phyloP scores from a whole-genome alignment of 2,888 invertebrate genomes.

The Xestia ashworthii region DNA sequence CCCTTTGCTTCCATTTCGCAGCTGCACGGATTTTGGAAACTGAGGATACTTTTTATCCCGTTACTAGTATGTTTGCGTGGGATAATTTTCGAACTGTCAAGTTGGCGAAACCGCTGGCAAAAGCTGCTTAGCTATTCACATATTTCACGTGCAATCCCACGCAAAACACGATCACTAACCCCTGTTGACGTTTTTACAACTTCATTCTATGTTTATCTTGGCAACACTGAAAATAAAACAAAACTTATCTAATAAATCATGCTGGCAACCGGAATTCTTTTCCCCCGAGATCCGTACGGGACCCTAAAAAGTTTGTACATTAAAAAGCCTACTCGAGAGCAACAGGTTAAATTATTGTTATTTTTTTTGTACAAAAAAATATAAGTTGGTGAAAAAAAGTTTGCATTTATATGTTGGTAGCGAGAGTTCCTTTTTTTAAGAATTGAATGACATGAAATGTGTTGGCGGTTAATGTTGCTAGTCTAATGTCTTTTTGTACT shows the following conservation, averaged over 20 bases:
- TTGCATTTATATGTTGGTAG: conserved; percentile 35
- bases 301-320: conserved; percentile 60
- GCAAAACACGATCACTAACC: conserved; percentile 32
- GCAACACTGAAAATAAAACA: conserved; percentile 56
- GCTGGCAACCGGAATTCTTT: conserved; percentile 11
- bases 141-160: conserved; percentile 12
- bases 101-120: background rate
- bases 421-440: conserved; percentile 28
- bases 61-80: background rate
- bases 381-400: conserved; percentile 27
- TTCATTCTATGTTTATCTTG: conserved; percentile 44
- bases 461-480: conserved; percentile 33
- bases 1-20: background rate
- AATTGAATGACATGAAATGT: conserved; percentile 27
- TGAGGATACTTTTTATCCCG: background rate
- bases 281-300: conserved; percentile 51
- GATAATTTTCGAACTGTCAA: background rate
- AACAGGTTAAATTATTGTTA: conserved; percentile 63
- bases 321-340: conserved; percentile 59
- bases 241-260: conserved; percentile 60
- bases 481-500: conserved; percentile 29
- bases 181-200: conserved; percentile 53
- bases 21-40: background rate
- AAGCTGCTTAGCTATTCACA: background rate
- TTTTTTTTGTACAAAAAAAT: conserved; percentile 16